These are phyloP conservation scores for Brachionus manjavacas DNA, from an alignment of 1,140 invertebrate species.

Conservation along the genomic window DNA sequence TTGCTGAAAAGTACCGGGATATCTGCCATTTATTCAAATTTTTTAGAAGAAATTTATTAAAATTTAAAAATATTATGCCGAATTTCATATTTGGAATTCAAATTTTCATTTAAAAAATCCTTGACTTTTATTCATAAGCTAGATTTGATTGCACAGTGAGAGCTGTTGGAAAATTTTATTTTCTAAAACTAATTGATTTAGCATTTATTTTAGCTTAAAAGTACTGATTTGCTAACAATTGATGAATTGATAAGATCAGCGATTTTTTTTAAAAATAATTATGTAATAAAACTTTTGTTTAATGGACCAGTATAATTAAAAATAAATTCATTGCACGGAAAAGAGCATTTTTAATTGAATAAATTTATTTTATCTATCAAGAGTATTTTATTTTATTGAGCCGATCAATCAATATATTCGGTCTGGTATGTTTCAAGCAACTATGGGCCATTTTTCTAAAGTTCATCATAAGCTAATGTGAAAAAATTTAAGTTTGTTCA, in stretches of 20 bases:
- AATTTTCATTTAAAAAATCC: background rate
- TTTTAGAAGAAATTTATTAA: background rate
- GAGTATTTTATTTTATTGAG: background rate
- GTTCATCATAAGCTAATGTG: background rate
- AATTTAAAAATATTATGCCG: background rate
- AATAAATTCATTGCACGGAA: background rate
- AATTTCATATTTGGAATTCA: background rate
- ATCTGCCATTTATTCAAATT: background rate
- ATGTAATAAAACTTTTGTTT: background rate
- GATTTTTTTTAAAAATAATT: background rate
- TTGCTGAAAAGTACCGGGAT: slow-evolving; percentile 8
- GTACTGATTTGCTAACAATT: background rate
- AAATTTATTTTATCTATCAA: background rate
- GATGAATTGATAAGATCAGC: background rate
- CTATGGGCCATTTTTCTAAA: background rate
- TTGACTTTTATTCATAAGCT: background rate
- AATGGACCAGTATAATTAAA: background rate
- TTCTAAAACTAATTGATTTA: background rate
- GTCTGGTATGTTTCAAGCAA: background rate
- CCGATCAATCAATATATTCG: background rate
- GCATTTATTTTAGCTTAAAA: background rate
- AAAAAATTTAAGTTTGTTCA: background rate
- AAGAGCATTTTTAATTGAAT: background rate
- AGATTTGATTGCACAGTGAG: background rate
- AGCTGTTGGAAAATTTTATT: background rate